Percentiles rank a stretch among this genome's conserved stretches.
phyloP scores from a whole-genome alignment of 2,888 invertebrate genomes.

The Drosophila longiperda region DNA sequence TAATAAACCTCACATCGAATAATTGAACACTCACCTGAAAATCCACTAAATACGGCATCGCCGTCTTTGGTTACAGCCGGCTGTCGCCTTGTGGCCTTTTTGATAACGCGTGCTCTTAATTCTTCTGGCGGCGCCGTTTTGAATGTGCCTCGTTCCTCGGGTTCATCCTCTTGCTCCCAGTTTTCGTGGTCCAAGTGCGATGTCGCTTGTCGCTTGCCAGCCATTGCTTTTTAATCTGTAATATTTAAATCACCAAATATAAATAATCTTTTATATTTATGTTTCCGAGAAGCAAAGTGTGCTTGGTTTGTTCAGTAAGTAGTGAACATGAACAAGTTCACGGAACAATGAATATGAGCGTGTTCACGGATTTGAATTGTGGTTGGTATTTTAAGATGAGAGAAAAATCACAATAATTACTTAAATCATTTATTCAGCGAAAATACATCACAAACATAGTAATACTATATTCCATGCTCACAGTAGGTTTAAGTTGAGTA shows the following conservation, averaged over 20 bases:
- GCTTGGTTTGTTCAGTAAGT: conserved; percentile 9
- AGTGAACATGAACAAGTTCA: conserved; percentile 7
- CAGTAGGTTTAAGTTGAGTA: background rate
- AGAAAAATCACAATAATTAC: background rate
- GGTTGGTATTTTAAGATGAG: background rate
- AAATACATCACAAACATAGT: background rate
- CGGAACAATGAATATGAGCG: background rate
- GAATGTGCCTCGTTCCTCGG: conserved; percentile 91
- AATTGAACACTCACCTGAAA: conserved; percentile 86
- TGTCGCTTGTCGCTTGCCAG: conserved; percentile 90
- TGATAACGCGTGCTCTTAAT: conserved; percentile 91
- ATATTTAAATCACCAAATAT: background rate
- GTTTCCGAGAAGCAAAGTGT: conserved; percentile 1
- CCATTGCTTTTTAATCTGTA: conserved; percentile 85
- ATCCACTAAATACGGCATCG: conserved; percentile 87
- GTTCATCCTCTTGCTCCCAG: conserved; percentile 92
- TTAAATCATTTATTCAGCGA: background rate
- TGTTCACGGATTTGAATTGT: background rate
- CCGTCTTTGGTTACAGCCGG: conserved; percentile 46
- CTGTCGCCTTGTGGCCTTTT: conserved; percentile 88
- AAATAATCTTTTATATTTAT: conserved; percentile 2
- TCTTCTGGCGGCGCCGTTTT: conserved; percentile 89
- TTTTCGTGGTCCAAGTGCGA: conserved; percentile 92
- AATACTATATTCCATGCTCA: background rate
- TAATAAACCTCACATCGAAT: background rate